Evolutionary conservation across 2,888 invertebrate species (phyloP).

Genomic region (Troides oblongomaculatus): DNA sequence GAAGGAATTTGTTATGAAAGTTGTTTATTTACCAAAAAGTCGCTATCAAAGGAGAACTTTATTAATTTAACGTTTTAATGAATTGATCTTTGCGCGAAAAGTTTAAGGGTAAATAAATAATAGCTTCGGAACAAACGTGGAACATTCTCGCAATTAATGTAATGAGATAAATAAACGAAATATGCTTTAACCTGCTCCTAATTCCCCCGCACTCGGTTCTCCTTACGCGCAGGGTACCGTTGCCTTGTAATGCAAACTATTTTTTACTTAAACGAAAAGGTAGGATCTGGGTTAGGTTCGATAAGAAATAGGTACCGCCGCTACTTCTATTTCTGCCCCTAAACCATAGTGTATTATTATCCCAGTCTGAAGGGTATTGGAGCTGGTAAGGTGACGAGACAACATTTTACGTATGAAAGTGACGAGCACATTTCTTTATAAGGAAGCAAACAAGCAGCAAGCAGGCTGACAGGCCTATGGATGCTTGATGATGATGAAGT

Average conservation of each 20-base stretch:
- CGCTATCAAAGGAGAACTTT: neutral
- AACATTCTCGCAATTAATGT: conserved; percentile 28
- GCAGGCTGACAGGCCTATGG: no score
- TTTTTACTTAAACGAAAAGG: neutral
- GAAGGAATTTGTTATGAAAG: neutral
- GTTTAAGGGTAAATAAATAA: conserved; percentile 9
- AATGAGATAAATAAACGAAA: conserved; percentile 29
- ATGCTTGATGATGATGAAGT: no score
- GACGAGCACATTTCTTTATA: no score
- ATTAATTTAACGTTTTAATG: neutral
- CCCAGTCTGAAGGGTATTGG: no score
- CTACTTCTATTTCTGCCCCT: no score
- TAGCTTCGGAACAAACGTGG: conserved; percentile 6
- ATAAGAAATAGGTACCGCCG: no score
- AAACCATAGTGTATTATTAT: no score
- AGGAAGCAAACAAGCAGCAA: no score
- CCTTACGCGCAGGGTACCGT: conserved; percentile 20
- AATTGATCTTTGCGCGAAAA: neutral
- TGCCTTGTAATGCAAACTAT: neutral
- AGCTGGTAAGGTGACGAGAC: no score
- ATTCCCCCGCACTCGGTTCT: conserved; percentile 19
- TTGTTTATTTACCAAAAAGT: neutral
- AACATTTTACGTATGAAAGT: no score
- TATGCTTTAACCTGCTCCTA: conserved; percentile 27
- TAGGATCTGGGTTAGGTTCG: no score